Conservation (phyloP, 1,140 invertebrate species). For the Bombus difficillimus region DNA sequence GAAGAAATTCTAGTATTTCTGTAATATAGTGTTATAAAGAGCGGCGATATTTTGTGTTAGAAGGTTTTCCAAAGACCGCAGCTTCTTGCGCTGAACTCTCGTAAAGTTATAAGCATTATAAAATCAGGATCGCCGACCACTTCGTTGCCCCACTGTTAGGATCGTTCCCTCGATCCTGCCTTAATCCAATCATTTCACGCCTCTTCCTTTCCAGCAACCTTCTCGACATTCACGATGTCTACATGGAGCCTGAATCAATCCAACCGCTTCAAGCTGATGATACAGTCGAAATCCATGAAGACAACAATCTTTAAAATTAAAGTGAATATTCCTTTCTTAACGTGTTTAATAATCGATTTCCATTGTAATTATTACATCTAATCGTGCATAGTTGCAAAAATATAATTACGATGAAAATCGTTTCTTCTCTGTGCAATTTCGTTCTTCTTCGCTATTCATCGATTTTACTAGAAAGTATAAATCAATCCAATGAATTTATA, state of each 20-base stretch:
- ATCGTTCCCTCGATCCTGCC: background rate
- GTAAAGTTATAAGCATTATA: slow-evolving; percentile 28
- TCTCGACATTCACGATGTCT: background rate
- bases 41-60: background rate
- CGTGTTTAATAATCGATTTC: background rate
- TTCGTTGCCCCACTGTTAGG: background rate
- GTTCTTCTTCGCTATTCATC: background rate
- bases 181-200: slow-evolving; percentile 50
- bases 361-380: background rate
- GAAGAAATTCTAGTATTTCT: background rate
- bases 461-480: background rate
- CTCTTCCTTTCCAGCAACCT: background rate
- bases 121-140: slow-evolving; percentile 20
- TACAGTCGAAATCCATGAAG: background rate
- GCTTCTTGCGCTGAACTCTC: background rate
- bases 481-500: too few relatives aligned
- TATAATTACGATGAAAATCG: background rate
- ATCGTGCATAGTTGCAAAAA: background rate
- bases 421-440: background rate
- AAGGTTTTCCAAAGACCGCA: background rate
- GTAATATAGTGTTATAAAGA: background rate
- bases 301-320: background rate
- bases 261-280: too few relatives aligned
- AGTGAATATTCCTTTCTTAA: background rate
- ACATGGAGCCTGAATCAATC: background rate